phyloP scores from a whole-genome alignment of 1,140 invertebrate species.

The Drosophila serrata region DNA sequence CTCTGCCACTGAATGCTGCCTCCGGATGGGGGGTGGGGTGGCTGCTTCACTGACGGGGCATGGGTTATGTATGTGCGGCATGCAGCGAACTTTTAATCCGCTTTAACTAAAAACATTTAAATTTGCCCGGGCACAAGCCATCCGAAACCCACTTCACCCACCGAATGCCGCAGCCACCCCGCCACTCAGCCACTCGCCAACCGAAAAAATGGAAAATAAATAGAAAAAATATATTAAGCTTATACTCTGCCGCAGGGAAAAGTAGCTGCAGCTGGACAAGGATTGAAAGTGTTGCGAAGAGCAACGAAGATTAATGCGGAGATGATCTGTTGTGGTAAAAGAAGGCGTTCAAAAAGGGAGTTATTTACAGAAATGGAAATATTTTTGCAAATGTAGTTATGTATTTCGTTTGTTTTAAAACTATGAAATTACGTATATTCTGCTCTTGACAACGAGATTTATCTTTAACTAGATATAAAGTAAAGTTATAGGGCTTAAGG shows the following conservation, averaged over 20 bases:
- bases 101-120: slow-evolving; percentile 84
- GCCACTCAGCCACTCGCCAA: slow-evolving; percentile 27
- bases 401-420: neutral
- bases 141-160: slow-evolving; percentile 30
- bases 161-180: slow-evolving; percentile 22
- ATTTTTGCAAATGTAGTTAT: neutral
- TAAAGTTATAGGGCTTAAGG: too few relatives aligned
- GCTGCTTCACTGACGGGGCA: slow-evolving; percentile 36
- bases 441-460: neutral
- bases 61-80: slow-evolving; percentile 82
- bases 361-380: neutral
- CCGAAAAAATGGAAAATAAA: slow-evolving; percentile 56
- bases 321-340: slow-evolving; percentile 5
- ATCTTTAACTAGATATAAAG: too few relatives aligned
- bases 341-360: neutral
- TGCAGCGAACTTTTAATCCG: slow-evolving; percentile 83
- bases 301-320: slow-evolving; percentile 22
- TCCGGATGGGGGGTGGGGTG: slow-evolving; percentile 1
- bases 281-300: slow-evolving; percentile 21
- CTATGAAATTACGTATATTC: neutral
- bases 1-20: slow-evolving; percentile 50
- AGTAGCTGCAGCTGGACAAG: slow-evolving; percentile 27
- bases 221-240: slow-evolving; percentile 41
- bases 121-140: slow-evolving; percentile 57
- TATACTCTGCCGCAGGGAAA: slow-evolving; percentile 46